Evolutionary conservation across 2,888 invertebrate species (phyloP), one percentile per base, ranked within the genome.

Genomic region (Nycteola revayana): DNA sequence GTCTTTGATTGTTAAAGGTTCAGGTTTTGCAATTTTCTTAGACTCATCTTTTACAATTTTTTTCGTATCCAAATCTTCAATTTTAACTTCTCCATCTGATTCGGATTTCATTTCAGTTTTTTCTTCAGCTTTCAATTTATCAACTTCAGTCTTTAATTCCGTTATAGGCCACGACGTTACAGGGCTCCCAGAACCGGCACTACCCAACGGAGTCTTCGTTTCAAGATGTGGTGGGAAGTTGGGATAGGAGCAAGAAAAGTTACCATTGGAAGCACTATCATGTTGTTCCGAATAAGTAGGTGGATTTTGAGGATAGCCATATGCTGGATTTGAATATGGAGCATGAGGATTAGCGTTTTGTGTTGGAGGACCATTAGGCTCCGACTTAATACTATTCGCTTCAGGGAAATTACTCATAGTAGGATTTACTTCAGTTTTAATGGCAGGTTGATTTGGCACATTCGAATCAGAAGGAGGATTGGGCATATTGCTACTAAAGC

Each of bases 31-130:
- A 2, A 39, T 30, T 39, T 61, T 69, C 46, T 79, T 84, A n/a
- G 55, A 48, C 36, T 87, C 87, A 38, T 84, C 79, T 55, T 81
- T 83, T 1, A 87, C 84, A 22, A 86, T 78, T 53, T 74, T 86
- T 52, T 81, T 90, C 17, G 82, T 89, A 51, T 85, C 89, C 34
- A 90, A 75, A 60, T 87, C 86, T 62, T 89, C 81, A 38, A 89
- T 88, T 75, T 90, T 82, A 1, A 88, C 73, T 73, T 90, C 89
- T 1, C 90, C 90, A 11, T 89, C 90, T 0, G 86, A 83, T 64
- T 91, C 91, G 1, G 88, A 86, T 59, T 89, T 89, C 1, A 81
- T 72, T 54, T 89, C 89, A 3, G 66, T 45, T 65, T 84, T 89
- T 40, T 84, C 87, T 65, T 86, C 87, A 10, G 74, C 66, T 69